Base-by-base conservation (phyloP, 2,797 vertebrate genomes). In the Zenarchopterus dispar region DNA sequence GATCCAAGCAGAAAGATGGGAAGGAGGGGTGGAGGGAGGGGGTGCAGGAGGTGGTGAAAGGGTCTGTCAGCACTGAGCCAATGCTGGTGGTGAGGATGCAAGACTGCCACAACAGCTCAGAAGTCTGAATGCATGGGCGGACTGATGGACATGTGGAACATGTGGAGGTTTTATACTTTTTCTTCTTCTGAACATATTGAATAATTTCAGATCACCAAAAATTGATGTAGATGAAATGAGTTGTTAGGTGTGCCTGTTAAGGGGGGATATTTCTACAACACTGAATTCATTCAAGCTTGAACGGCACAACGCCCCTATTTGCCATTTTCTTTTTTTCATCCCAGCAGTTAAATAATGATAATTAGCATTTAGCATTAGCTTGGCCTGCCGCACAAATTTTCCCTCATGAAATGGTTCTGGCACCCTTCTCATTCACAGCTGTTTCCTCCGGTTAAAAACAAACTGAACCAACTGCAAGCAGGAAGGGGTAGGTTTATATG, bases 21-120 rank as follows among this genome's bases (percentile, higher is more conserved):
- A 87, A 94, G 78, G 84, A 89, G 42, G 70, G 65, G 1, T 82
- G 81, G 4, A 92, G 84, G 1, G 82, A 89, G 49, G 95, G 85
- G 56, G 88, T 65, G 54, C 93, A 94, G 84, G 85, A 91, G 50
- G 74, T 73, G 13, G 82, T 91, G 62, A 89, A 88, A 0, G 84
- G 89, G 11, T 90, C 94, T 0, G 74, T 93, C 67, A 95, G 93
- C 71, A 91, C 89, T 0, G 92, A 96, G 82, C 95, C 95, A 17
- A 94, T 95, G 92, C 85, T 94, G 90, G 89, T 96, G 92, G 87
- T 93, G 64, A 90, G 83, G 50, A 93, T 91, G 89, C 93, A 90
- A 36, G 89, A 90, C 73, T 88, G 82, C 76, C 85, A 88, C 0
- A 93, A 98, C 87, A 96, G 96, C 89, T 97, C 96, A 0, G 97